These are phyloP conservation scores for Agelaius phoeniceus DNA, from an alignment of 2,113 vertebrate genomes.

Conservation along the genomic window DNA sequence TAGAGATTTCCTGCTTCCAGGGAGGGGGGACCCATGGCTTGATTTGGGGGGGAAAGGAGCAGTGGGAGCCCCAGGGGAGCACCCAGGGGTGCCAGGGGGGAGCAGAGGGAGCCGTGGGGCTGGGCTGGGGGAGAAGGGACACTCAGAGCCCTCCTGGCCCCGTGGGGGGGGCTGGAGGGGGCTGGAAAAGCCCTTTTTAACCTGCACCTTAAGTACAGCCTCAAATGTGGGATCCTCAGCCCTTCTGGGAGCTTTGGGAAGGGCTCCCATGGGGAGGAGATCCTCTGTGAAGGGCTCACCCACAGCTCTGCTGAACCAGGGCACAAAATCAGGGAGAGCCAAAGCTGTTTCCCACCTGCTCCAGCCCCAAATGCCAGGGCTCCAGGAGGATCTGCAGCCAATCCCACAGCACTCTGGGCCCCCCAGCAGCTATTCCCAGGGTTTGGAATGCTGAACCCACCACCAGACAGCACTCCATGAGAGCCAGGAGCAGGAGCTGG, in stretches of 20 bases:
- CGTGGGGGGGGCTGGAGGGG: accelerated
- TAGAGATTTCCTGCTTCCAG: slow-evolving; percentile 28
- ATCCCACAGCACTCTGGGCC: accelerated
- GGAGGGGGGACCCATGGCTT: background rate
- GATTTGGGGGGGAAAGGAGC: background rate
- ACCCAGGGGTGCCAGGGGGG: background rate
- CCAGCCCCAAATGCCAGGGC: background rate
- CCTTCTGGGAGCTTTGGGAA: background rate
- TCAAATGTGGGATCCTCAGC: background rate
- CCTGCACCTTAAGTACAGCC: background rate
- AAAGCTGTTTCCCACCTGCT: background rate
- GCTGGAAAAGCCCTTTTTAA: background rate
- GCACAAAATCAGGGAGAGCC: background rate
- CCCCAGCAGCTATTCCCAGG: background rate
- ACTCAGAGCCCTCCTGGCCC: background rate
- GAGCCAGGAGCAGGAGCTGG: background rate
- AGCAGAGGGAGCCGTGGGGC: background rate
- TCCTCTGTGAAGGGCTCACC: background rate
- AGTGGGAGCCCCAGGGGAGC: background rate
- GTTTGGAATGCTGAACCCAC: background rate
- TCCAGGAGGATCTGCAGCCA: background rate
- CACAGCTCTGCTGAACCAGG: background rate
- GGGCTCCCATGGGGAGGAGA: background rate
- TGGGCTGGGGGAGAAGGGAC: background rate
- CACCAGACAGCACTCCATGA: accelerated